Evolutionary conservation across 1,140 invertebrate genomes (phyloP).

Genomic region (Proales similis): DNA sequence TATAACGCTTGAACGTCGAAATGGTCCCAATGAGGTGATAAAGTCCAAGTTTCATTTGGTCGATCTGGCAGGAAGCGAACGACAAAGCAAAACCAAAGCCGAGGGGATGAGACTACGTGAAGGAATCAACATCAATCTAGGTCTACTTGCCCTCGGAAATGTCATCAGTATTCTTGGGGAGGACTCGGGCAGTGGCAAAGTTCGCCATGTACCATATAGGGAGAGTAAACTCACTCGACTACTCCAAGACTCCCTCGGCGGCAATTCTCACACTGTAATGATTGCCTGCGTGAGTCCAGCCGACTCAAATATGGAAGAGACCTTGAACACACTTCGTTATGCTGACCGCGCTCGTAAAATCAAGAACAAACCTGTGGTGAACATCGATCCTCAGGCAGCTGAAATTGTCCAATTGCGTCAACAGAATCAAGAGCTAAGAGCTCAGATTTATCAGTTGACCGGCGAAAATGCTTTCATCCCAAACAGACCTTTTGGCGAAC

Average conservation of each 20-base stretch:
- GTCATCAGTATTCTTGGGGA: conserved; percentile 12
- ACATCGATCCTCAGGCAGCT: conserved; percentile 67
- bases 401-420: conserved; percentile 49
- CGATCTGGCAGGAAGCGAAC: conserved; percentile 74
- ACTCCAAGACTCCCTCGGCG: conserved; percentile 69
- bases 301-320: conserved; percentile 81
- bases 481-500: neutral
- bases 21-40: neutral
- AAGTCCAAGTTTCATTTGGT: conserved; percentile 35
- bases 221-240: conserved; percentile 54
- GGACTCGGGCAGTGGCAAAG: neutral
- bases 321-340: conserved; percentile 76
- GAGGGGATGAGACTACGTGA: conserved; percentile 95
- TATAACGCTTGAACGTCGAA: conserved; percentile 39
- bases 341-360: conserved; percentile 79
- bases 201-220: conserved; percentile 57
- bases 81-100: conserved; percentile 93
- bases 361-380: conserved; percentile 83
- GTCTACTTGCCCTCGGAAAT: conserved; percentile 26
- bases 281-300: conserved; percentile 85
- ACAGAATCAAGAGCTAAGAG: conserved; percentile 47
- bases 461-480: neutral
- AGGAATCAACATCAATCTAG: conserved; percentile 56
- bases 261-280: conserved; percentile 86
- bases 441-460: conserved; percentile 40